These are phyloP conservation scores for Nothocercus nigrocapillus DNA, from an alignment of 2,113 vertebrate genomes.

Conservation along the genomic window DNA sequence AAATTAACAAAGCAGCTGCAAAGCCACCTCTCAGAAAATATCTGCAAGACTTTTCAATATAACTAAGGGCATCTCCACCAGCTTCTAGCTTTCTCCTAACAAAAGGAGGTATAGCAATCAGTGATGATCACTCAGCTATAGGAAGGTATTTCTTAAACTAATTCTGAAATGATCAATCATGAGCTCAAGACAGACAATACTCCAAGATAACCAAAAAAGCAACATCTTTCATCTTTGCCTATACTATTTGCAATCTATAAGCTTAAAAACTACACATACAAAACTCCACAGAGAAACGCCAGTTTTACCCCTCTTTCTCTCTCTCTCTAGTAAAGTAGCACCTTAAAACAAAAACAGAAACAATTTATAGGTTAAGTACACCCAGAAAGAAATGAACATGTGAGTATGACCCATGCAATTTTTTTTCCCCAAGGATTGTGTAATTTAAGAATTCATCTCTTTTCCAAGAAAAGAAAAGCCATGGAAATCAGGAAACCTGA, in stretches of 20 bases:
- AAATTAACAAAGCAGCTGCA: neutral
- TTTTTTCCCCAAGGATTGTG: conserved; percentile 29
- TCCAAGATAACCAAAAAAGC: neutral
- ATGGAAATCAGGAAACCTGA: conserved; percentile 48
- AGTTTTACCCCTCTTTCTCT: neutral
- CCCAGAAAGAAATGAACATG: conserved; percentile 1
- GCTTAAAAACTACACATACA: neutral
- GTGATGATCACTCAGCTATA: neutral
- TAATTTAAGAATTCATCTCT: conserved; percentile 46
- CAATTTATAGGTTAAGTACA: conserved; percentile 46
- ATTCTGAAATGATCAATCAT: neutral
- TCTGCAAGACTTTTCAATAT: neutral
- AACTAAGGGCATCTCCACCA: neutral
- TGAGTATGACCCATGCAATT: neutral
- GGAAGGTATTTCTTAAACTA: neutral
- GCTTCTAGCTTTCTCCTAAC: neutral
- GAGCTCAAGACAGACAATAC: neutral
- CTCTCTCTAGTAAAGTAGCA: neutral
- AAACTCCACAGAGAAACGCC: neutral
- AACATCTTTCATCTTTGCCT: neutral
- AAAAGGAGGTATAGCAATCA: neutral
- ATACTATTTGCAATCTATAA: neutral
- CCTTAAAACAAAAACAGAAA: conserved; percentile 22
- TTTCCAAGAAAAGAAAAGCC: conserved; percentile 8
- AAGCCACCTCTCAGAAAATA: neutral